Conservation (phyloP, 2,113 vertebrate species). For the Colius striatus region DNA sequence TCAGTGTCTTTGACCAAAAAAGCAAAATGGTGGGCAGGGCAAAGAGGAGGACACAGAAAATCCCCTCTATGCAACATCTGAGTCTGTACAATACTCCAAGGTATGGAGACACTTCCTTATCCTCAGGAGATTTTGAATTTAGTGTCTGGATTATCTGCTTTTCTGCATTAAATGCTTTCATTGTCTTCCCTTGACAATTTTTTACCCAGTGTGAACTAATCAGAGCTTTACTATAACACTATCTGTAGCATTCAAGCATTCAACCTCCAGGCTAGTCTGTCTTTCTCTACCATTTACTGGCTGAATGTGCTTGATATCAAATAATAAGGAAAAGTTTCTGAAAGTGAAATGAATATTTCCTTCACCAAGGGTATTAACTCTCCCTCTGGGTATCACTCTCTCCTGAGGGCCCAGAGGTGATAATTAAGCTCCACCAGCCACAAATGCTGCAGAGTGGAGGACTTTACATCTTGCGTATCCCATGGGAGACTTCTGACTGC, state of each 20-base stretch:
- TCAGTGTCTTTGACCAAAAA: background rate
- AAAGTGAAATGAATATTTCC: background rate
- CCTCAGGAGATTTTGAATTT: background rate
- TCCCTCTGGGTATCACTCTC: background rate
- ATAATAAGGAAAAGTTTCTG: background rate
- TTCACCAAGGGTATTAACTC: background rate
- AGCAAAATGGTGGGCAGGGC: background rate
- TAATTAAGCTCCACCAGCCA: background rate
- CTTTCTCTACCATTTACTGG: background rate
- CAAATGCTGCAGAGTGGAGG: rapidly evolving
- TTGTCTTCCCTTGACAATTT: background rate
- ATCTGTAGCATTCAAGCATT: background rate
- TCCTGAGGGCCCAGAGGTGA: background rate
- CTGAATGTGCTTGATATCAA: background rate
- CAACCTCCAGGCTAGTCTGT: background rate
- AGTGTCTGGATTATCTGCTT: background rate
- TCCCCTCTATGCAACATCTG: background rate
- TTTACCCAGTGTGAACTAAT: background rate
- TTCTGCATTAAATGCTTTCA: background rate
- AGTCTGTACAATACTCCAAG: background rate
- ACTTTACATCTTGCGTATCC: background rate
- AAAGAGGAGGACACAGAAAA: background rate
- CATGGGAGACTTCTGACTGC: background rate
- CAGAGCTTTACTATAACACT: background rate
- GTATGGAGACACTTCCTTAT: background rate